phyloP scores from a whole-genome alignment of 1,140 invertebrate species.

The Platyura marginata region DNA sequence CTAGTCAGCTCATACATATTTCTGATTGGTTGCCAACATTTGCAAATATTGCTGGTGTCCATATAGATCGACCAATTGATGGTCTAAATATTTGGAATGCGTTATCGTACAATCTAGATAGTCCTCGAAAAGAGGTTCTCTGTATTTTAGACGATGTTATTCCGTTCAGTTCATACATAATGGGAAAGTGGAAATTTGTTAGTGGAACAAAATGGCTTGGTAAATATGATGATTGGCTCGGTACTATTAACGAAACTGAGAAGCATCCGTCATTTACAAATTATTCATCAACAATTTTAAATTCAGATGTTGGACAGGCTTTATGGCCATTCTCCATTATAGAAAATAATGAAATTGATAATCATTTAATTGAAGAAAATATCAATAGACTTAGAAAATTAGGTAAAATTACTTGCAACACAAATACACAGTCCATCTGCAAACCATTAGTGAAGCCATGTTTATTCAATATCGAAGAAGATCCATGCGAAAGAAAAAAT shows the following conservation, averaged over 20 bases:
- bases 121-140: conserved; percentile 41
- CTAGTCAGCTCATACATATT: conserved; percentile 60
- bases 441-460: conserved; percentile 37
- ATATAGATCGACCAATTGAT: conserved; percentile 31
- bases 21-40: conserved; percentile 79
- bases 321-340: conserved; percentile 3
- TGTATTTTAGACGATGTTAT: conserved; percentile 51
- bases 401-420: not conserved
- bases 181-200: conserved; percentile 55
- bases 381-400: conserved; percentile 3
- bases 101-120: conserved; percentile 24
- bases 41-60: conserved; percentile 35
- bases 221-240: conserved; percentile 28
- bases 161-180: conserved; percentile 37
- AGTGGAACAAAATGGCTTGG: conserved; percentile 33
- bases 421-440: conserved; percentile 23
- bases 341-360: conserved; percentile 4
- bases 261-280: conserved; percentile 11
- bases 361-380: conserved; percentile 8
- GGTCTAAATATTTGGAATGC: conserved; percentile 51
- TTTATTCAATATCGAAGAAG: conserved; percentile 48
- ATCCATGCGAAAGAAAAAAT: conserved; percentile 63
- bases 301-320: conserved; percentile 26
- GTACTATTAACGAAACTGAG: conserved; percentile 7
- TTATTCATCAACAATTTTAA: conserved; percentile 26